Conservation (phyloP, 2,113 vertebrate species). For the Polyodon spathula region DNA sequence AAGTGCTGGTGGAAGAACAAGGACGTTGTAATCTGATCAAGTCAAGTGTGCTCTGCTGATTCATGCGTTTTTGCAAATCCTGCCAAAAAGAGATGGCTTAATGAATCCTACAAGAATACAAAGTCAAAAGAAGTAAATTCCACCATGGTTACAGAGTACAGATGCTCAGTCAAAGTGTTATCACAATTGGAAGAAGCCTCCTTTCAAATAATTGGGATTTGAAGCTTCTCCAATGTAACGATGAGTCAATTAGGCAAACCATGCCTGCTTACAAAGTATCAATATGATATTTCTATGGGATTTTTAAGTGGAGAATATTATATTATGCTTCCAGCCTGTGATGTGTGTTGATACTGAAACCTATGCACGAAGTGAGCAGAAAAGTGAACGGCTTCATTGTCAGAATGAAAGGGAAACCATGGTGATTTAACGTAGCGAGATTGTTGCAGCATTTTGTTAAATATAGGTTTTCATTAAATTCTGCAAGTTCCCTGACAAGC, state of each 20-base stretch:
- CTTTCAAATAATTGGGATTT: background rate
- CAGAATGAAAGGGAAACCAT: background rate
- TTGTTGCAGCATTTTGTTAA: background rate
- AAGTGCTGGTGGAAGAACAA: background rate
- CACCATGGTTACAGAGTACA: background rate
- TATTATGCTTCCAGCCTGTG: background rate
- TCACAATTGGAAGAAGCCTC: background rate
- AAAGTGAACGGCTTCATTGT: background rate
- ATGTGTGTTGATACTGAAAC: constrained; percentile 6
- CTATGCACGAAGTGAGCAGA: background rate
- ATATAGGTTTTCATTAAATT: constrained; percentile 3
- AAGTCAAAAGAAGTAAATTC: background rate
- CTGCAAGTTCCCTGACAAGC: background rate
- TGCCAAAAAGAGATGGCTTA: background rate
- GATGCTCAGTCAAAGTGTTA: background rate
- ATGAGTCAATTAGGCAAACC: too few species aligned
- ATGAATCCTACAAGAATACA: background rate
- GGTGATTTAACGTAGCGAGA: background rate
- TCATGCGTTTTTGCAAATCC: background rate
- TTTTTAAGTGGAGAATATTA: background rate
- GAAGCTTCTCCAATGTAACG: background rate
- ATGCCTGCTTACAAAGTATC: background rate
- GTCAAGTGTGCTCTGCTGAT: background rate
- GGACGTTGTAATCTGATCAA: background rate
- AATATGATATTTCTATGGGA: constrained; percentile 6